Evolutionary conservation across 2,888 invertebrate genomes (phyloP), one percentile per base, ranked within the genome.

Genomic region (Dryomyza anilis): DNA sequence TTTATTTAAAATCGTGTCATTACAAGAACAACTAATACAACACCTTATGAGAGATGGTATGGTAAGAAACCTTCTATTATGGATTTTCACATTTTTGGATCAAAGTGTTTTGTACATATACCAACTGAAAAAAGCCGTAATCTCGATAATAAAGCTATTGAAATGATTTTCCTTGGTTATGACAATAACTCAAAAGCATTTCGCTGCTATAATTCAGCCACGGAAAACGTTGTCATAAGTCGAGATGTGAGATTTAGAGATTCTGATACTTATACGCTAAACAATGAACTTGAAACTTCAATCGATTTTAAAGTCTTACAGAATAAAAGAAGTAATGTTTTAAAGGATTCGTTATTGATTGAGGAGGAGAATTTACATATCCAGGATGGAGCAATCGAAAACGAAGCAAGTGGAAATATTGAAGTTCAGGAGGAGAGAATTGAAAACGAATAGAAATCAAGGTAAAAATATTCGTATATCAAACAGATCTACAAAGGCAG

Each of bases 171-270:
- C 59, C 56, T 64, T 25, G 64, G 64, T 16, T 58, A 23, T 33
- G 64, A 64, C n/a, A 46, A 14, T 46, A 46, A 64, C 36, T 55
- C 36, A 58, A 57, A 59, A 23, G 53, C 66, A 21, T 71, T 59
- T 36, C 50, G 70, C 27, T 67, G 69, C 23, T 69, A n/a, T n/a
- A n/a, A n/a, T n/a, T n/a, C n/a, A n/a, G n/a, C n/a, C n/a, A n/a
- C n/a, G n/a, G n/a, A n/a, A n/a, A n/a, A n/a, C n/a, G n/a, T n/a
- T n/a, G n/a, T n/a, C n/a, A n/a, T n/a, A n/a, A n/a, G n/a, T n/a
- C n/a, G n/a, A n/a, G n/a, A n/a, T n/a, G n/a, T n/a, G n/a, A n/a
- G n/a, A n/a, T n/a, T n/a, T n/a, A n/a, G n/a, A n/a, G n/a, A n/a
- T n/a, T n/a, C n/a, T n/a, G n/a, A n/a, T n/a, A n/a, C n/a, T n/a